These are phyloP conservation scores for Thymelicus acteon DNA, from an alignment of 2,888 invertebrate genomes.

Conservation along the genomic window DNA sequence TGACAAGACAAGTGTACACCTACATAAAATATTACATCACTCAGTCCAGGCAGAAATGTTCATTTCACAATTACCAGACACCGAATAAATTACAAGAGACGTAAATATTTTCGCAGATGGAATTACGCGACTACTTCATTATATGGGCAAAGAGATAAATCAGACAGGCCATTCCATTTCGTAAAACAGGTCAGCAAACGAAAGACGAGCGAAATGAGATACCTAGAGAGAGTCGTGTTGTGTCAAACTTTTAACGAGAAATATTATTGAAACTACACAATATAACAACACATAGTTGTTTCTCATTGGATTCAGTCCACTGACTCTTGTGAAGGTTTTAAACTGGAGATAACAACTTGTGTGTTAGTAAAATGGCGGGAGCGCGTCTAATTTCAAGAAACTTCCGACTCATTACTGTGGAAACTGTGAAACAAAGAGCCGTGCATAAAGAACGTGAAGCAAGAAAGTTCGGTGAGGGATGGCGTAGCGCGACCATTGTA, in stretches of 20 bases:
- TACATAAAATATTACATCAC: neutral
- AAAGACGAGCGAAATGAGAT: constrained; percentile 22
- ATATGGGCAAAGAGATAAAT: constrained; percentile 26
- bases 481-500: constrained; percentile 32
- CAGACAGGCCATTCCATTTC: constrained; percentile 16
- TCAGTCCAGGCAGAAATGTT: constrained; percentile 5
- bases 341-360: constrained; percentile 34
- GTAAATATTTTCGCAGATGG: constrained; percentile 28
- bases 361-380: constrained; percentile 29
- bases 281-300: constrained; percentile 15
- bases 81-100: constrained; percentile 19
- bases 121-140: constrained; percentile 26
- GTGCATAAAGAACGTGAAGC: constrained; percentile 57
- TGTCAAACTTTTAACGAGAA: constrained; percentile 33
- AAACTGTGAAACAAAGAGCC: constrained; percentile 62
- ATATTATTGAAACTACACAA: constrained; percentile 31
- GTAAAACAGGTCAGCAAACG: constrained; percentile 24
- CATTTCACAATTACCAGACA: constrained; percentile 25
- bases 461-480: constrained; percentile 58
- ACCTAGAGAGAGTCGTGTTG: constrained; percentile 3
- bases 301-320: constrained; percentile 19
- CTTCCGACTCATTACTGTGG: constrained; percentile 64
- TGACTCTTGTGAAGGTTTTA: constrained; percentile 15
- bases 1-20: no score
- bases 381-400: constrained; percentile 57